Base-by-base conservation (phyloP, 2,113 vertebrate genomes). In the Xiphias gladius region DNA sequence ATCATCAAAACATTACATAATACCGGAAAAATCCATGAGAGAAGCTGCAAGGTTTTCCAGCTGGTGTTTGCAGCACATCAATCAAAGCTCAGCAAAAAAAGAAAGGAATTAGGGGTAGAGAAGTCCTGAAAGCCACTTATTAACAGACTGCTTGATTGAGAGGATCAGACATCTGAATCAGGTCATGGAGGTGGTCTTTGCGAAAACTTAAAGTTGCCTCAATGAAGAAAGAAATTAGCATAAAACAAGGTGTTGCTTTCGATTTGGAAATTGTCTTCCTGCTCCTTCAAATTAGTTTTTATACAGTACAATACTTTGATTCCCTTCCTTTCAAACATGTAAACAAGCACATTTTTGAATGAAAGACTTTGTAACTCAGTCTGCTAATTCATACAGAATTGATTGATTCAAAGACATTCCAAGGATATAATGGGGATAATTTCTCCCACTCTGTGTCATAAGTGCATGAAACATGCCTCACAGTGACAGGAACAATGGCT, bases 401-500 rank as follows among this genome's bases (percentile, higher is more conserved):
- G 77, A 89, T 68, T 83, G 83, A 94, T 90, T 95, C 88, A 94
- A 91, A 93, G 85, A 93, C 92, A 93, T 95, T 95, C 92, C 93
- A 91, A 77, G 52, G 67, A 79, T 85, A 88, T 91, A 91, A 94
- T 90, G 88, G 91, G 86, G 92, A 93, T 92, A 69, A 80, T 90
- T 90, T 93, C 93, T 92, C 95, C 94, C 93, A 93, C 94, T 94
- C 86, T 28, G 91, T 93, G 90, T 94, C 90, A 93, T 88, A 94
- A 94, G 93, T 93, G 88, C 92, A 92, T 92, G 91, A 92, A 91
- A 90, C 91, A 93, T 94, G 93, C 92, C 92, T 92, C 63, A 64
- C 83, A 91, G 87, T 83, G 88, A 90, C 85, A 70, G 30, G 83
- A 92, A 95, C 95, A 95, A 96, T 95, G 85, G 86, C 63, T 87